A percentile compares a stretch with the other conserved stretches of the same genome.
Conservation (phyloP, 2,113 vertebrate species). For the Muscicapa adusta region DNA sequence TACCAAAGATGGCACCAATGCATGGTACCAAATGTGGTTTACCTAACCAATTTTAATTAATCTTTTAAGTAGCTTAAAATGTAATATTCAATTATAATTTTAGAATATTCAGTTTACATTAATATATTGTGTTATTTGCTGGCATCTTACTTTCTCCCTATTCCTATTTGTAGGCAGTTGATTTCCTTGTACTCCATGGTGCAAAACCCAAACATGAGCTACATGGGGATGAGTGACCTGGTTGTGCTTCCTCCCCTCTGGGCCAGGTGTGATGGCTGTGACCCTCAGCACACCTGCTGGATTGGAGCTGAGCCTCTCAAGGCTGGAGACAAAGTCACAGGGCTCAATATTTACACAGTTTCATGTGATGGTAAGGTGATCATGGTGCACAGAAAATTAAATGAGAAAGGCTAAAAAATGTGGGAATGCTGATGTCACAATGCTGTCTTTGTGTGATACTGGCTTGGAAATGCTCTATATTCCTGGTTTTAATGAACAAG, state of each 20-base stretch:
- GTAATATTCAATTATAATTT: not conserved
- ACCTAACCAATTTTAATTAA: not conserved
- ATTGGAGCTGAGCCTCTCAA: constrained; percentile 84
- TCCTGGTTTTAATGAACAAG: not conserved
- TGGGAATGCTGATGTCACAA: not conserved
- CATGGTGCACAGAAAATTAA: not conserved
- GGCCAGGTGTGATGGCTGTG: constrained; percentile 87
- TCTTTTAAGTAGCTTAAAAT: not conserved
- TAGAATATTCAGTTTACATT: not conserved
- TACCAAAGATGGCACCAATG: not conserved
- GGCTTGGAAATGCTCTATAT: not conserved
- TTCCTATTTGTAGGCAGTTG: constrained; percentile 76
- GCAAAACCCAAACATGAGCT: constrained; percentile 81
- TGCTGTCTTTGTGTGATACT: not conserved
- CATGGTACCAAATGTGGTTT: not conserved
- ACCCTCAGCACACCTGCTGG: constrained; percentile 84
- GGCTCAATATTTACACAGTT: constrained; percentile 78
- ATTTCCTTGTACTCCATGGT: constrained; percentile 86
- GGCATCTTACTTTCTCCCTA: not conserved
- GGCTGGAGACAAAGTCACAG: constrained; percentile 62
- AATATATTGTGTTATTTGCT: not conserved
- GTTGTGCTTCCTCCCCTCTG: constrained; percentile 80
- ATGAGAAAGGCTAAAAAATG: not conserved
- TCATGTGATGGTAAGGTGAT: constrained; percentile 79
- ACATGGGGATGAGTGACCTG: constrained; percentile 16